phyloP scores from a whole-genome alignment of 2,797 vertebrate species.

The Buphagus erythrorhynchus region DNA sequence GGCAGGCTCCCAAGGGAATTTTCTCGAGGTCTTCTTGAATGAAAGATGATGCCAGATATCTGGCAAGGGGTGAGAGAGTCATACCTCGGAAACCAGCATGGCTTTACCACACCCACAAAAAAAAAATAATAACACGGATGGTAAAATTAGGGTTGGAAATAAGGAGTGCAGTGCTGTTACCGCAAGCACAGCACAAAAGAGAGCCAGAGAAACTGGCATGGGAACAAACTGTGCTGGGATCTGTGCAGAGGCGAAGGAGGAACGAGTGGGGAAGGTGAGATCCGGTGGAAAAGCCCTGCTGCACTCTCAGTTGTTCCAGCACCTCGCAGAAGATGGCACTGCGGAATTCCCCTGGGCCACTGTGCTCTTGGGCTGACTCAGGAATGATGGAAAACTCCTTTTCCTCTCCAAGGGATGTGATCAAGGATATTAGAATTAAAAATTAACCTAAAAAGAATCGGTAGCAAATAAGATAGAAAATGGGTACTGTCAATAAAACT shows the following conservation, averaged over 20 bases:
- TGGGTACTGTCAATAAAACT: background rate
- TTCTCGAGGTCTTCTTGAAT: constrained; percentile 3
- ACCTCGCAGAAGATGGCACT: background rate
- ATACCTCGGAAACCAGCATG: background rate
- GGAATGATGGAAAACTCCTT: background rate
- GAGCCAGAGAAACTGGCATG: background rate
- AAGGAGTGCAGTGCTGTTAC: background rate
- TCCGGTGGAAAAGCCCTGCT: background rate
- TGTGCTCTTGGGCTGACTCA: too few species aligned
- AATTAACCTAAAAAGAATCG: background rate
- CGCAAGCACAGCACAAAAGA: background rate
- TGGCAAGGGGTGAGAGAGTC: background rate
- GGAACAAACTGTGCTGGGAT: background rate
- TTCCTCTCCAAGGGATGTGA: background rate
- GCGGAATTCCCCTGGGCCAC: background rate
- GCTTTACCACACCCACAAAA: background rate
- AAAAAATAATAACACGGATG: background rate
- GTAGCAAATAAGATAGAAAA: background rate
- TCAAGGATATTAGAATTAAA: background rate
- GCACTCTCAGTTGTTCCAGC: background rate
- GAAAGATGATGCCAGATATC: background rate
- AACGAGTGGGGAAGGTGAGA: background rate
- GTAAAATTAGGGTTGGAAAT: constrained; percentile 1
- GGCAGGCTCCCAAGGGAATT: constrained; percentile 19
- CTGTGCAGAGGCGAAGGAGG: background rate